Conservation (phyloP, 2,113 vertebrate genomes). For the Percina caprodes region DNA sequence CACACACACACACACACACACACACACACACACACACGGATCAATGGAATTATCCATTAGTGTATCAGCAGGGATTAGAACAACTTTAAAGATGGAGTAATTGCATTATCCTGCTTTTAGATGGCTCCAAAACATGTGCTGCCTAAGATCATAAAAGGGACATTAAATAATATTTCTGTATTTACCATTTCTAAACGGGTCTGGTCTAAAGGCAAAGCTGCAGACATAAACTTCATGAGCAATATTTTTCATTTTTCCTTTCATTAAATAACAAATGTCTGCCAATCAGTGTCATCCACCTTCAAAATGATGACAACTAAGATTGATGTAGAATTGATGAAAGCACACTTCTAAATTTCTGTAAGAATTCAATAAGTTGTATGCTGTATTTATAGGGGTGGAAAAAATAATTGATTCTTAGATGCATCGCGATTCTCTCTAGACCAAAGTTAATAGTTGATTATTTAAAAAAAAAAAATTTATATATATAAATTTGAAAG, state of each 20-base stretch:
- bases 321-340: background rate
- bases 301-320: background rate
- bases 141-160: conserved; percentile 42
- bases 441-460: too few species aligned
- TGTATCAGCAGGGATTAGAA: conserved; percentile 47
- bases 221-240: background rate
- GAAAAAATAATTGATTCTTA: too few species aligned
- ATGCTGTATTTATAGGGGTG: background rate
- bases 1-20: too few species aligned
- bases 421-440: too few species aligned
- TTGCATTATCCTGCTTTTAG: conserved; percentile 74
- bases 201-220: conserved; percentile 15
- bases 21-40: conserved; percentile 45
- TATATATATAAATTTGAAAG: too few species aligned
- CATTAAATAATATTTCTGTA: conserved; percentile 27
- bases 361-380: background rate
- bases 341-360: background rate
- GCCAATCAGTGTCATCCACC: background rate
- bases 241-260: background rate
- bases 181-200: conserved; percentile 1
- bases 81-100: conserved; percentile 65
- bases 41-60: conserved; percentile 72
- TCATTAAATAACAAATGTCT: background rate
- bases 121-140: conserved; percentile 58
- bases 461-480: too few species aligned